Conservation (phyloP, 2,113 vertebrate species). For the Ptilonorhynchus violaceus region DNA sequence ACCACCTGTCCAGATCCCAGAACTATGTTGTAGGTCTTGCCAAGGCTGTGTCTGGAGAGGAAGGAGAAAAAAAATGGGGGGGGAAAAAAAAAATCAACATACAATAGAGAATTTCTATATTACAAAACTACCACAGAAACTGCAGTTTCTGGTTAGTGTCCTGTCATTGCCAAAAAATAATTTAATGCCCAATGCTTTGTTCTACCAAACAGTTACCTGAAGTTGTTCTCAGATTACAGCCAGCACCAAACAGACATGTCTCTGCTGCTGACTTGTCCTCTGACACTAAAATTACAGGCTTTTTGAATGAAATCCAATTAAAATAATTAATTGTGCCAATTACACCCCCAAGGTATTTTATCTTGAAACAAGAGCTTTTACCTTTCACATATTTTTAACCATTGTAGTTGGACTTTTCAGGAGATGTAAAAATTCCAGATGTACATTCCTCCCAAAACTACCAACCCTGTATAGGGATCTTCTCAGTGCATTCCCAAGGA, state of each 20-base stretch:
- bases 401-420: neutral
- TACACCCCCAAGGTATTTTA: neutral
- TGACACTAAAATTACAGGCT: neutral
- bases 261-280: neutral
- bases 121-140: neutral
- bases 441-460: neutral
- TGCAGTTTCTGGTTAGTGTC: neutral
- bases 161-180: neutral
- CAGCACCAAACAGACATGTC: neutral
- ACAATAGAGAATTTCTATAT: neutral
- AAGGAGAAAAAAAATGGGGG: too few species aligned
- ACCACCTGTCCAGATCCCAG: constrained; percentile 92
- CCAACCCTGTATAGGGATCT: neutral
- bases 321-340: neutral
- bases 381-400: neutral
- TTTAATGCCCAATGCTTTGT: neutral
- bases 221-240: neutral
- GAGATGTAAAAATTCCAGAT: neutral
- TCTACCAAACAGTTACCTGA: neutral
- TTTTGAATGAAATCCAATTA: neutral
- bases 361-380: neutral
- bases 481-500: neutral
- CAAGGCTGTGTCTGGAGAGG: constrained; percentile 83
- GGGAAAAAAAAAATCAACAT: neutral
- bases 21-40: constrained; percentile 94